Evolutionary conservation across 2,888 invertebrate species (phyloP), one percentile per base, ranked within the genome.

Genomic region (Busseola fusca): DNA sequence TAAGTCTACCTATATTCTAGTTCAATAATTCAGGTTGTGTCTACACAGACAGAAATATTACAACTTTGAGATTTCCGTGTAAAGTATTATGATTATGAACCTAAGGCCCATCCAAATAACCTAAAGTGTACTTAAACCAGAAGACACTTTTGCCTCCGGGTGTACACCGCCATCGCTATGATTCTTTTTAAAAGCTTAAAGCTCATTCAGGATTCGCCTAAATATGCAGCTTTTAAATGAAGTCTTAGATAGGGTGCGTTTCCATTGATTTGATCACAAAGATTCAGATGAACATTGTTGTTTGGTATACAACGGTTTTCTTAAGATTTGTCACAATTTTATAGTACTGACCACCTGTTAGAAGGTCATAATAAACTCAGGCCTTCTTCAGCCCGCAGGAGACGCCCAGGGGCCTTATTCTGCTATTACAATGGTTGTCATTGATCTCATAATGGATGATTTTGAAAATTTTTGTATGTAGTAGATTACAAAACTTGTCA

Each of bases 161-260:
- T 87, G 89, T 92, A 85, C 92, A 27, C 72, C 75, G 77, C 86
- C 87, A 85, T 87, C 88, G 89, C 89, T 92, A 93, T 92, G 93
- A 93, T 93, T 93, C 93, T 93, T 94, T 94, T 94, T 94, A 94
- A 94, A 94, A 94, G 94, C 94, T 94, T 91, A 91, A 91, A 92
- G 92, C 91, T 90, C 91, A 89, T 90, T 90, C 90, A 88, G 89
- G 89, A 91, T 90, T 88, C 88, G 89, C 89, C 94, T 93, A 93
- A 94, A 94, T 94, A 94, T 94, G 93, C 94, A 93, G 94, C 93
- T 94, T 95, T 94, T 94, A 94, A 94, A 94, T 94, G 94, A 93
- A 93, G 93, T 93, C 93, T 93, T 91, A 93, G 90, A 90, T 80
- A 80, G 56, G 63, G 84, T 37, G 52, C 65, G 91, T 90, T 87